Percentiles rank a stretch among this genome's conserved stretches.
These are phyloP conservation scores for Nixonia krombeini DNA, from an alignment of 1,140 invertebrate species.

Conservation along the genomic window DNA sequence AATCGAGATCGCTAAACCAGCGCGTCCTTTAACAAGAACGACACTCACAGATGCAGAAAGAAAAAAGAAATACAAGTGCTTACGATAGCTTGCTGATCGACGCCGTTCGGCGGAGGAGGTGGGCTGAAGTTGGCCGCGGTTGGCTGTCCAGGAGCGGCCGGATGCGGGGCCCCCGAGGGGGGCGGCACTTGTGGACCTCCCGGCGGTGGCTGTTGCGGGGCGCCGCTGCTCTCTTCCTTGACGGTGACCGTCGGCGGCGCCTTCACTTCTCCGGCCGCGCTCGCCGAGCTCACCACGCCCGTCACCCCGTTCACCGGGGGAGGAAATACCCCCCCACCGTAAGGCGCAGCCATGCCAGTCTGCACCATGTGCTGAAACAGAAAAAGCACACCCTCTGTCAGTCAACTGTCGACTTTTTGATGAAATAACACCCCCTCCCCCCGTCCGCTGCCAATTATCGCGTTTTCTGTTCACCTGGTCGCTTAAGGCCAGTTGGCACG, in stretches of 20 bases:
- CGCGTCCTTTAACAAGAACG: background rate
- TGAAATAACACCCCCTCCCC: no score
- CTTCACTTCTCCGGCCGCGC: conserved; percentile 68
- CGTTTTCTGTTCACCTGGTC: conserved; percentile 19
- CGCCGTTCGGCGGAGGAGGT: conserved; percentile 66
- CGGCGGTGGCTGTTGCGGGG: conserved; percentile 58
- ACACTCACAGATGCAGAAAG: background rate
- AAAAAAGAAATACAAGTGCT: conserved; percentile 29
- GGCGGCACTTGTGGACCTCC: conserved; percentile 61
- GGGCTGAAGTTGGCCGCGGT: conserved; percentile 65
- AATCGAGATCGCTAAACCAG: no score
- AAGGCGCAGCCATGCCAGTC: conserved; percentile 89
- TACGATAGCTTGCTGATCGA: conserved; percentile 69
- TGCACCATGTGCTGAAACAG: conserved; percentile 94
- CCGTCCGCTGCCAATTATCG: conserved; percentile 7
- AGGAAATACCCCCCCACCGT: conserved; percentile 84
- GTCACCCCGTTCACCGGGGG: conserved; percentile 80
- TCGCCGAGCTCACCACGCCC: conserved; percentile 72
- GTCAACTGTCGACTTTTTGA: no score
- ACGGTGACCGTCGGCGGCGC: conserved; percentile 56
- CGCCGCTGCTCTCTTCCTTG: conserved; percentile 61
- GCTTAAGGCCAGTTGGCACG: conserved; percentile 27
- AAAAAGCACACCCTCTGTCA: no score
- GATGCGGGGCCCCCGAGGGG: conserved; percentile 57
- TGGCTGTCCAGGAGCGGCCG: conserved; percentile 58